Evolutionary conservation across 2,113 vertebrate species (phyloP).

Genomic region (Lepus americanus): DNA sequence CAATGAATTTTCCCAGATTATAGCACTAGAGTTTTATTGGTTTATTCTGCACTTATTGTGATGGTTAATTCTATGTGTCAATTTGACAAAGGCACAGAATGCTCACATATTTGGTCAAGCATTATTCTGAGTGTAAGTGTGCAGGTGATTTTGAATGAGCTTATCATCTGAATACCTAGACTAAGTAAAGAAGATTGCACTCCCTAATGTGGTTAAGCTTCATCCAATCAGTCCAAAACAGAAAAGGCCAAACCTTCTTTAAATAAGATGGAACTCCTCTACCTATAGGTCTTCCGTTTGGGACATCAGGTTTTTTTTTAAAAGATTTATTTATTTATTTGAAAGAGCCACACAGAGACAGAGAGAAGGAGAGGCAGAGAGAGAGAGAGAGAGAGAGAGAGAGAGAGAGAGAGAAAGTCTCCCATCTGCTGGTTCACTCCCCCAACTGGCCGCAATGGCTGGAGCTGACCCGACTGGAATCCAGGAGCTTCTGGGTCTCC

Average conservation of each 20-base stretch:
- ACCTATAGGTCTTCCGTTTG: neutral
- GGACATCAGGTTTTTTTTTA: too few species aligned
- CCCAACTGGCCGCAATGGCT: too few species aligned
- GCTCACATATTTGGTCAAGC: too few species aligned
- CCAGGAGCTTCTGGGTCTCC: too few species aligned
- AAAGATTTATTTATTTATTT: too few species aligned
- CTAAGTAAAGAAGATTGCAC: neutral
- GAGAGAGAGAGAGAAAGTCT: too few species aligned
- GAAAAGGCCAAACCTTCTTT: neutral
- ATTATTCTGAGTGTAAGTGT: neutral
- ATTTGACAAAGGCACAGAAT: neutral
- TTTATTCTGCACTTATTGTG: neutral
- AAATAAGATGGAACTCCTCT: neutral
- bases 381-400: too few species aligned
- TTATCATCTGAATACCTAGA: neutral
- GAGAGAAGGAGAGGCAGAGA: too few species aligned
- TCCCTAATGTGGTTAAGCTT: neutral
- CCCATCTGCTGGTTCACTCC: too few species aligned
- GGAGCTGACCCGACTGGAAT: too few species aligned
- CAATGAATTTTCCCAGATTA: neutral
- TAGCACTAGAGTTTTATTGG: neutral
- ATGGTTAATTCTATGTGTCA: neutral
- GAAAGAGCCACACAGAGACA: too few species aligned
- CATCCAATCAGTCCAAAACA: neutral
- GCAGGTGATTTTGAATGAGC: neutral